Base-by-base conservation (phyloP, 2,113 vertebrate genomes). In the Bambusicola thoracicus region DNA sequence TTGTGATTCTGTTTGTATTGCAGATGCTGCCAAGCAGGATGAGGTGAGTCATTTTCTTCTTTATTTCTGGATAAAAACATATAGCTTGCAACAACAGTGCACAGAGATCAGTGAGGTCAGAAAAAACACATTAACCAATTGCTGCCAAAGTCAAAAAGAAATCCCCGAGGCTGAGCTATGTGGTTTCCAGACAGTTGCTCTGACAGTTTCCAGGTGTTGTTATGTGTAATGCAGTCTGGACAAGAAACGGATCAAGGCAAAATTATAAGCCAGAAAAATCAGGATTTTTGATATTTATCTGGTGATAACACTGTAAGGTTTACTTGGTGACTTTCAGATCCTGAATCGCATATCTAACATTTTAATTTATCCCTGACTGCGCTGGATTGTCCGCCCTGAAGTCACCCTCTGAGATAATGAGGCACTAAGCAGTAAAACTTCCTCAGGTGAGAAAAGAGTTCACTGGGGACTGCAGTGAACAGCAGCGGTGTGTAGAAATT, bases 41-140 rank as follows among this genome's bases (percentile, higher is more conserved):
- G 87, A 90, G 65, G 96, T 95, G 59, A 95, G 92, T 80, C 30
- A 72, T 44, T 76, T 67, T 85, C 32, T 74, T 30, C 10, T 91
- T 70, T 70, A 46, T 58, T 81, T 80, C 48, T 59, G 9, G 17
- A 38, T 84, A 66, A 79, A 81, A 74, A 51, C 3, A 70, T 3
- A 16, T 19, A 27, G 25, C 29, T 89, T 80, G 22, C 41, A 59
- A 38, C 11, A n/a, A 49, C 4, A 56, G 34, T 7, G 10, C 13
- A 63, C 38, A 3, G 8, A 44, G 29, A 30, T 13, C 13, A 8
- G 18, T 40, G 34, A 46, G 22, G 14, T 46, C n/a, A 67, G 49
- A 27, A 44, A 67, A 68, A 51, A 68, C 55, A 68, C 3, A 20
- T 46, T 46, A 81, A 51, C 40, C 49, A 78, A 75, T 72, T 61